Evolutionary conservation across 2,113 vertebrate species (phyloP).

Genomic region (Tyto alba): DNA sequence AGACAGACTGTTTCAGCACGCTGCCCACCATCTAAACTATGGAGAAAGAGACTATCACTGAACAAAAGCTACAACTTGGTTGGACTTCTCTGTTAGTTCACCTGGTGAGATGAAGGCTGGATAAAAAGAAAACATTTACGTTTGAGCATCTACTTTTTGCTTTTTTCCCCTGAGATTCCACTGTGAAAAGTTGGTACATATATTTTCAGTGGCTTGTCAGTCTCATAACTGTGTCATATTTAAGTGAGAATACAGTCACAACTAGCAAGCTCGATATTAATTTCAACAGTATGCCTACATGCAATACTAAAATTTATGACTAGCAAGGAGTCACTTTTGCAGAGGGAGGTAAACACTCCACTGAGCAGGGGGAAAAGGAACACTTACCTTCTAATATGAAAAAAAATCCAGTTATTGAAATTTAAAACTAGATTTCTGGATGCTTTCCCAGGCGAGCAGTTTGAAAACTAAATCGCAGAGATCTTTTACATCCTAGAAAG

Average conservation of each 20-base stretch:
- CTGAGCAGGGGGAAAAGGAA: neutral
- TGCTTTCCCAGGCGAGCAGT: conserved; percentile 2
- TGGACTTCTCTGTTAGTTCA: neutral
- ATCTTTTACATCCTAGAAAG: conserved; percentile 25
- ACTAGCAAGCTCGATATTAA: neutral
- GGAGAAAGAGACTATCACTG: neutral
- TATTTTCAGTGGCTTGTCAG: neutral
- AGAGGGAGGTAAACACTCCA: neutral
- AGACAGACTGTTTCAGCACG: neutral
- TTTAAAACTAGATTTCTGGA: conserved; percentile 22
- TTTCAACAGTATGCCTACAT: neutral
- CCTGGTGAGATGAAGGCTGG: neutral
- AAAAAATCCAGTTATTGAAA: neutral
- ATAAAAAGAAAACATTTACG: neutral
- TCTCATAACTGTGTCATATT: neutral
- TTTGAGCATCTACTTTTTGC: neutral
- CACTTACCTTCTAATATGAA: neutral
- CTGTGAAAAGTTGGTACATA: neutral
- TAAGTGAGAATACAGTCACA: neutral
- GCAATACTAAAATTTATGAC: neutral
- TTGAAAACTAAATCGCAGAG: conserved; percentile 5
- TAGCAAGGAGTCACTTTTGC: neutral
- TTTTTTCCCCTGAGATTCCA: neutral
- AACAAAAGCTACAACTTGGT: neutral
- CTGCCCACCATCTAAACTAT: neutral